Percentiles rank a stretch among this genome's conserved stretches.
Evolutionary conservation across 2,113 vertebrate species (phyloP).

Genomic region (Callocephalon fimbriatum): DNA sequence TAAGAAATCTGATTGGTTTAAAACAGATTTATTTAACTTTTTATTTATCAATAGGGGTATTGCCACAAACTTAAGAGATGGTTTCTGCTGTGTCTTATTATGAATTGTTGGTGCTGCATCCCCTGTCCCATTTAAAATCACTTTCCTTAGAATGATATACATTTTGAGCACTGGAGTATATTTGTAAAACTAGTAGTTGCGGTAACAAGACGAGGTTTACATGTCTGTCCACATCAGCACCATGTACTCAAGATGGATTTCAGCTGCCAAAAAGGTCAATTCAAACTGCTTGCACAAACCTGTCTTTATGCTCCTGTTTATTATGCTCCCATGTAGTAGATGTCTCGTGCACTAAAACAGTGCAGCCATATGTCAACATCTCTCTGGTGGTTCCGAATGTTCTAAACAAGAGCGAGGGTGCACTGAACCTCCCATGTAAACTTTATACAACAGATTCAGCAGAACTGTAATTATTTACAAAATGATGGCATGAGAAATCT

Average conservation of each 20-base stretch:
- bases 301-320: slow-evolving; percentile 99
- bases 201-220: slow-evolving; percentile 81
- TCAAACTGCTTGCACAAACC: slow-evolving; percentile 90
- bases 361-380: slow-evolving; percentile 97
- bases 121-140: slow-evolving; percentile 67
- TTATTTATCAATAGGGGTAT: not conserved
- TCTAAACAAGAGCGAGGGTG: slow-evolving; percentile 99
- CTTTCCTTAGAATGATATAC: slow-evolving; percentile 64
- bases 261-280: slow-evolving; percentile 89
- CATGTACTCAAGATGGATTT: slow-evolving; percentile 82
- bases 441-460: slow-evolving; percentile 99
- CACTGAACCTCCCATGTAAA: slow-evolving; percentile 99
- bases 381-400: slow-evolving; percentile 96
- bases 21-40: slow-evolving; percentile 17
- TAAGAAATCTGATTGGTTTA: not conserved
- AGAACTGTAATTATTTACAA: slow-evolving; percentile 99
- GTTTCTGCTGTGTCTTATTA: slow-evolving; percentile 27
- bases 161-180: slow-evolving; percentile 70
- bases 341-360: slow-evolving; percentile 92
- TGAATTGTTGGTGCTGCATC: not conserved
- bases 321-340: slow-evolving; percentile 94
- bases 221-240: slow-evolving; percentile 83
- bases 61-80: slow-evolving; percentile 3
- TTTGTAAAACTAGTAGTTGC: slow-evolving; percentile 82
- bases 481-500: slow-evolving; percentile 92